These are phyloP conservation scores for Brachynemurus nebulosus DNA, from an alignment of 2,888 invertebrate genomes.

Conservation along the genomic window DNA sequence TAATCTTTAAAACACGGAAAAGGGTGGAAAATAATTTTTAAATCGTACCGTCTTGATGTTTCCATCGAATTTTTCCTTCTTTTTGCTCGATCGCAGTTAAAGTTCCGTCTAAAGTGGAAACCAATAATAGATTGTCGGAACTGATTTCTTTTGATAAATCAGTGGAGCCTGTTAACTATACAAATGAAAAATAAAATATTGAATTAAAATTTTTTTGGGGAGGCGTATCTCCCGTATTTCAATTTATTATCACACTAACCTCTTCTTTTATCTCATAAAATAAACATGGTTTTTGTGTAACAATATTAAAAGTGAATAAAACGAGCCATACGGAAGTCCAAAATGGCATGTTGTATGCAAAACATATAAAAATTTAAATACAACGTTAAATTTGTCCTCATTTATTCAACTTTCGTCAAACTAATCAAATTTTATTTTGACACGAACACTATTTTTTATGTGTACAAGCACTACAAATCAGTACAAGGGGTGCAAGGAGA, in stretches of 20 bases:
- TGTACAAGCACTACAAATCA: background rate
- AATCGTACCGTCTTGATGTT: slow-evolving; percentile 69
- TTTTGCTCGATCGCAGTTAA: slow-evolving; percentile 79
- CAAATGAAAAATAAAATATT: background rate
- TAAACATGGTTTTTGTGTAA: background rate
- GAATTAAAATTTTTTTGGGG: no score
- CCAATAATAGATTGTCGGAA: slow-evolving; percentile 57
- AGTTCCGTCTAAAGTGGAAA: slow-evolving; percentile 87
- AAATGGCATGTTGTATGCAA: background rate
- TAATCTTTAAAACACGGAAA: slow-evolving; percentile 3
- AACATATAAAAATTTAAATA: background rate
- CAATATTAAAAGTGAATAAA: background rate
- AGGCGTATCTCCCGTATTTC: no score
- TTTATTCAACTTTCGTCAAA: background rate
- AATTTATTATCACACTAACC: no score
- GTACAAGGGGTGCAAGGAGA: no score
- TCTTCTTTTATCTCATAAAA: background rate
- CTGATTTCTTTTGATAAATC: slow-evolving; percentile 52
- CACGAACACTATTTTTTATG: background rate
- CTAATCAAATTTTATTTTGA: background rate
- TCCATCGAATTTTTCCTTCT: slow-evolving; percentile 80
- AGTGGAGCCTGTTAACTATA: slow-evolving; percentile 27
- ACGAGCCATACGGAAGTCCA: background rate
- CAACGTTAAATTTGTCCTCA: background rate
- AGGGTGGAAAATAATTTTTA: background rate